These are phyloP conservation scores for Erythrocercus mccallii DNA, from an alignment of 2,113 vertebrate genomes.

Conservation along the genomic window DNA sequence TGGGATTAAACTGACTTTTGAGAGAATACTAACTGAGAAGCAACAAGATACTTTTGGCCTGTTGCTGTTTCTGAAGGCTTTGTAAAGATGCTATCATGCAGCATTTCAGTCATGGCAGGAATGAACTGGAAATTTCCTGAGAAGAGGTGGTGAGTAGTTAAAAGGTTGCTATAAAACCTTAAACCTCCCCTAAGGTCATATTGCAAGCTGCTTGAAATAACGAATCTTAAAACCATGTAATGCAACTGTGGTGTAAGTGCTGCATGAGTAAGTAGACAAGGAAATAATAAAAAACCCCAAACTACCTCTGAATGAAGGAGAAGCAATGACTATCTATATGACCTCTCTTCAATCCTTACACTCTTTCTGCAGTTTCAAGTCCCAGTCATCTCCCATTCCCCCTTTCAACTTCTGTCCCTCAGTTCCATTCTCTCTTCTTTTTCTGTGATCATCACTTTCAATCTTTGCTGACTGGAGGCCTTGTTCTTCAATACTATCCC, in stretches of 20 bases:
- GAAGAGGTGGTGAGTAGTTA: slow-evolving; percentile 2
- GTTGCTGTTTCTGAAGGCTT: not conserved
- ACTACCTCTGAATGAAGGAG: not conserved
- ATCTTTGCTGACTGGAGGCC: not conserved
- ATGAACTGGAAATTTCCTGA: slow-evolving; percentile 26
- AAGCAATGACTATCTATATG: not conserved
- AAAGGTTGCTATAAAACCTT: slow-evolving; percentile 39
- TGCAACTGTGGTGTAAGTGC: not conserved
- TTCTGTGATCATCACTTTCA: not conserved
- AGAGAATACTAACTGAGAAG: not conserved
- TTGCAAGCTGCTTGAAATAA: not conserved
- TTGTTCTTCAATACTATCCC: not conserved
- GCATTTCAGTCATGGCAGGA: slow-evolving; percentile 26
- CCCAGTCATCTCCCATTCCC: not conserved
- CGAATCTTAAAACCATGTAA: not conserved
- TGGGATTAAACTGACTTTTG: slow-evolving; percentile 36
- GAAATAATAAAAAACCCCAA: not conserved
- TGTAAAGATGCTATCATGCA: slow-evolving; percentile 38
- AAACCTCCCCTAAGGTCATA: not conserved
- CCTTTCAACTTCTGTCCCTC: not conserved
- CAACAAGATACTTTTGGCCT: slow-evolving; percentile 4
- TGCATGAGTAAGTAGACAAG: not conserved
- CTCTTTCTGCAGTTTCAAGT: not conserved
- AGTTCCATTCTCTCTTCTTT: not conserved
- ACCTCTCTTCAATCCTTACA: not conserved